Base-by-base conservation (phyloP, 2,888 invertebrate species). In the Heliconius cydno region DNA sequence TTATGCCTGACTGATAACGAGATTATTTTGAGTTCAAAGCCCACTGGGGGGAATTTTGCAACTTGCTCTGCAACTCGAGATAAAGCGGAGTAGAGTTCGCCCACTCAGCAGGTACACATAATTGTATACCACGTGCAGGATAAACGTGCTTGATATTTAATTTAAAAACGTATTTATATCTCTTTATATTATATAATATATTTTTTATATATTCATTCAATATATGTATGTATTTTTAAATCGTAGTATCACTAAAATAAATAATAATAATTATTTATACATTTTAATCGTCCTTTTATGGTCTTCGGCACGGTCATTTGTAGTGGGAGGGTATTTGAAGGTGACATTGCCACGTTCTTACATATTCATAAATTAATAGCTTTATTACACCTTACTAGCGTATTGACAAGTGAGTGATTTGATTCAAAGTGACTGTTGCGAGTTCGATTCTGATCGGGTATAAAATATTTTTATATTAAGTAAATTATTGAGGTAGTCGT, bases 301-400 rank as follows among this genome's bases (percentile, higher is more conserved):
- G 75, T 63, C 63, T 75, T 75, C 75, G 65, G 66, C 75, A 75
- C 75, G 75, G 46, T 65, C 65, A 65, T 38, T 46, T 25, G 41
- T 30, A 38, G 81, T 81, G 78, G 81, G 81, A 81, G 81, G 77
- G 70, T 79, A 73, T 71, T 67, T 71, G 77, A 81, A 81, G 81
- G 81, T 81, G 81, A 81, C 81, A 78, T 81, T 81, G 76, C 15
- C 13, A 73, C 25, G 38, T 73, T 68, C 68, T 25, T 57, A 73
- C 15, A 60, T 73, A 73, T 73, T 57, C 57, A 60, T 73, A 73
- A 73, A 38, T 60, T 73, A 60, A 73, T 60, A 60, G 60, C 60
- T 73, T 73, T 60, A 60, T 73, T 5, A n/a, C 34, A 30, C n/a
- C 34, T n/a, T 5, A 10, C 13, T 72, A n/a, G n/a, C 7, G 9